These are phyloP conservation scores for Sisyra terminalis DNA, from an alignment of 2,888 invertebrate species.

Conservation along the genomic window DNA sequence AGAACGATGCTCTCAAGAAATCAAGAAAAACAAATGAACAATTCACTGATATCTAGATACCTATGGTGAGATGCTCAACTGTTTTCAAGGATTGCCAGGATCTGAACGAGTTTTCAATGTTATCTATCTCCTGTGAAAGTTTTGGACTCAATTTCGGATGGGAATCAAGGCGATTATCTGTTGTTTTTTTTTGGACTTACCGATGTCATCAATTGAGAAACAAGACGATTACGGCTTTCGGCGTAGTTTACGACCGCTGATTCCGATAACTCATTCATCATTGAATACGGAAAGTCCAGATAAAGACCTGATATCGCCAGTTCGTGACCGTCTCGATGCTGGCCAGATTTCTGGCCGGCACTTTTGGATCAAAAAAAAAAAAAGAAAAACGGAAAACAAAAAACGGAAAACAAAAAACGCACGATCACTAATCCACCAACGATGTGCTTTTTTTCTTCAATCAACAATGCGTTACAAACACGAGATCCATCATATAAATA, in stretches of 20 bases:
- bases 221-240: conserved; percentile 3
- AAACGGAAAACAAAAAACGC: no score
- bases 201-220: conserved; percentile 4
- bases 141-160: no score
- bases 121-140: no score
- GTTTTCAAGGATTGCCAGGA: no score
- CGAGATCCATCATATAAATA: background rate
- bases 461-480: background rate
- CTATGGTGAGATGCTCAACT: no score
- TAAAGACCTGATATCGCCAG: conserved; percentile 5
- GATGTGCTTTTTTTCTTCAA: background rate
- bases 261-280: conserved; percentile 7
- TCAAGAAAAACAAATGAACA: no score
- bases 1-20: no score
- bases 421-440: no score
- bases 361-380: background rate
- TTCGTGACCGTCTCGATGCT: background rate
- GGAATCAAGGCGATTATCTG: no score
- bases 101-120: no score
- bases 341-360: conserved; percentile 2
- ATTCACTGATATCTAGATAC: no score
- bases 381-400: background rate
- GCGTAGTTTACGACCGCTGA: conserved; percentile 5
- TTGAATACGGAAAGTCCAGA: conserved; percentile 3
- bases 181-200: conserved; percentile 3